Conservation (phyloP, 2,888 invertebrate genomes). For the Protodeltote pygarga region DNA sequence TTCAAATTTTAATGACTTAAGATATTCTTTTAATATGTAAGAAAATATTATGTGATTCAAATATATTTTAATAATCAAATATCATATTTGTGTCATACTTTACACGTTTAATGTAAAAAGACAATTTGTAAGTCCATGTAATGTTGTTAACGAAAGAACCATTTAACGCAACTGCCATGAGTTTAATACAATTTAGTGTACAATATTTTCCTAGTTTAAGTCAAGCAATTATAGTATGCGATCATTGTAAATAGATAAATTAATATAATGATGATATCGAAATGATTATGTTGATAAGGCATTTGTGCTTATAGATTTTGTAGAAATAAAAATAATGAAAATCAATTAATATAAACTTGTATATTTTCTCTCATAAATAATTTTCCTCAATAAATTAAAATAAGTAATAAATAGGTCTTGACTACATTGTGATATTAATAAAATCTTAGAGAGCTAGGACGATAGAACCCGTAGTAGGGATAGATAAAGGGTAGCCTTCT, state of each 20-base stretch:
- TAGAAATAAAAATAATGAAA: constrained; percentile 71
- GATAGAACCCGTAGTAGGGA: constrained; percentile 69
- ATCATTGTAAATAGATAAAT: constrained; percentile 59
- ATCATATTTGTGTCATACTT: constrained; percentile 47
- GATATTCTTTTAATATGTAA: constrained; percentile 34
- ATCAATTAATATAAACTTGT: constrained; percentile 33
- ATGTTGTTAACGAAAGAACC: constrained; percentile 47
- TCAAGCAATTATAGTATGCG: constrained; percentile 51
- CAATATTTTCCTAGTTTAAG: constrained; percentile 56
- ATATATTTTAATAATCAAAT: constrained; percentile 40
- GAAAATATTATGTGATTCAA: constrained; percentile 43
- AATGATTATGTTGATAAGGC: constrained; percentile 55
- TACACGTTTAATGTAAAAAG: constrained; percentile 46
- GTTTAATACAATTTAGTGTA: constrained; percentile 64
- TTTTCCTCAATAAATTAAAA: constrained; percentile 25
- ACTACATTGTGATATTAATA: constrained; percentile 51
- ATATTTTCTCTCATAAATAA: constrained; percentile 22
- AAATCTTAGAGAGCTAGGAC: constrained; percentile 77
- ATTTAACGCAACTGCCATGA: constrained; percentile 64
- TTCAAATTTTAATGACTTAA: constrained; percentile 35
- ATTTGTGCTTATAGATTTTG: constrained; percentile 68
- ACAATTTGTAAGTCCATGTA: constrained; percentile 46
- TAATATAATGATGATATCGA: constrained; percentile 50
- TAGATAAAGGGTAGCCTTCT: constrained; percentile 62
- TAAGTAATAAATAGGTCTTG: constrained; percentile 33